These are phyloP conservation scores for Resseliella maxima DNA, from an alignment of 2,888 invertebrate species.

Conservation along the genomic window DNA sequence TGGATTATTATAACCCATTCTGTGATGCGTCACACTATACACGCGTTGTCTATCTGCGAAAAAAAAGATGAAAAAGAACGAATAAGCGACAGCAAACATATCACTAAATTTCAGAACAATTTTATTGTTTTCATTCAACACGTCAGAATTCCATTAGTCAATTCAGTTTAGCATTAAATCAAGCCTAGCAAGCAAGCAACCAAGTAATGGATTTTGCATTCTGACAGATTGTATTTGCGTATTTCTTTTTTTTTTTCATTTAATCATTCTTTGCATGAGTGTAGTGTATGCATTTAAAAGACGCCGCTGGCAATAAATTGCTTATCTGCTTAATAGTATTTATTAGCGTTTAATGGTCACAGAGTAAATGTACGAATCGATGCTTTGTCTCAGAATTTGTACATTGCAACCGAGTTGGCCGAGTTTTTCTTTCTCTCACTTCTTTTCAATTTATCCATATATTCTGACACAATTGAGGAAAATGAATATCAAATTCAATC, in stretches of 20 bases:
- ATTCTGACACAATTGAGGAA: no score
- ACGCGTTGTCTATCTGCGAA: background rate
- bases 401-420: no score
- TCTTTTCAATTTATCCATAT: no score
- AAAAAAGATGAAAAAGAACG: background rate
- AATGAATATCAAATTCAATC: no score
- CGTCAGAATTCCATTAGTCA: no score
- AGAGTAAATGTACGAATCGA: no score
- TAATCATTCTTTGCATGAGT: background rate
- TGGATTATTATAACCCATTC: slow-evolving; percentile 54
- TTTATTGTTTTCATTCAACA: background rate
- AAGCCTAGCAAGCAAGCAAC: no score
- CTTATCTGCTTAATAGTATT: background rate
- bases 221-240: no score
- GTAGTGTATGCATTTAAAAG: background rate
- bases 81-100: background rate
- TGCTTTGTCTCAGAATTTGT: no score
- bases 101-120: background rate
- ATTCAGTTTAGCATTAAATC: no score
- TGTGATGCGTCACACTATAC: background rate
- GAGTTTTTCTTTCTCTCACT: no score
- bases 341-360: background rate
- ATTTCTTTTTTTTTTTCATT: background rate
- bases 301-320: background rate
- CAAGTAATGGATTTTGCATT: no score